Evolutionary conservation across 1,140 invertebrate species (phyloP).

Genomic region (Tetragonula clypearis): DNA sequence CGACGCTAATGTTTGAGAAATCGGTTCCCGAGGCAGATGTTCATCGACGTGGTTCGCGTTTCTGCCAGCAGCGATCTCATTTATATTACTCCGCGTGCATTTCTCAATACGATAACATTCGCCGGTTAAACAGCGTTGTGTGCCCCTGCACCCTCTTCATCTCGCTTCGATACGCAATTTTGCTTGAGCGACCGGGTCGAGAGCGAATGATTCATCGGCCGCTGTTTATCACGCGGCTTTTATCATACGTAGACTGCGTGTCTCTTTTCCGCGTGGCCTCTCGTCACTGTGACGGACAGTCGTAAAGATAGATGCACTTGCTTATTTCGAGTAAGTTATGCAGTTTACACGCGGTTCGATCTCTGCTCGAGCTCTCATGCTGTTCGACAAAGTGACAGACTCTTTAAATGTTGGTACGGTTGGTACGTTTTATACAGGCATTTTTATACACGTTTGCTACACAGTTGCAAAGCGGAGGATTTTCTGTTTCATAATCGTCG

Average conservation of each 20-base stretch:
- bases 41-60: background rate
- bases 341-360: background rate
- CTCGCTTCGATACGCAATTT: constrained; percentile 20
- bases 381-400: background rate
- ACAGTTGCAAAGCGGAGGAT: no score
- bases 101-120: constrained; percentile 35
- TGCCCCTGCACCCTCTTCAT: background rate
- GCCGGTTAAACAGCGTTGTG: background rate
- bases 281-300: background rate
- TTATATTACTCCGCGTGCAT: constrained; percentile 13
- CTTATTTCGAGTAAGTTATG: background rate
- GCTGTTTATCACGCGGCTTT: constrained; percentile 28
- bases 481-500: no score
- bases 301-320: background rate
- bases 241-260: constrained; percentile 29
- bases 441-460: no score
- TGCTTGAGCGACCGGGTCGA: background rate
- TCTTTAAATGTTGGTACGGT: no score
- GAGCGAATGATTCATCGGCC: constrained; percentile 23
- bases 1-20: constrained; percentile 4
- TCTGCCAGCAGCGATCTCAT: background rate
- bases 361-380: background rate
- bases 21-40: constrained; percentile 11
- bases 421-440: no score
- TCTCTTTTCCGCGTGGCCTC: constrained; percentile 9